Base-by-base conservation (phyloP, 2,797 vertebrate species). In the Protonibea diacanthus region DNA sequence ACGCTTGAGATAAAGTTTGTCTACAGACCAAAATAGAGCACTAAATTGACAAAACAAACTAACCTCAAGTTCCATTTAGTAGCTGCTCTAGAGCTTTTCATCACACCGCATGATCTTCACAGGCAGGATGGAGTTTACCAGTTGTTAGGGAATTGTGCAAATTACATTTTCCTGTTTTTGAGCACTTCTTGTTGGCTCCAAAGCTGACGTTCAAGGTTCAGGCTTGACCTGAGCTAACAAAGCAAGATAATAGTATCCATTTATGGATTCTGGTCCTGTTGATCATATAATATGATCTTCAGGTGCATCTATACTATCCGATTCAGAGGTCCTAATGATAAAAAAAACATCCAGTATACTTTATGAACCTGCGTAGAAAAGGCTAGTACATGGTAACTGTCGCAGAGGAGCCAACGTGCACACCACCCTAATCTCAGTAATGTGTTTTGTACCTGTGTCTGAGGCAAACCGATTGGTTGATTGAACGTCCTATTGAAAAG, bases 1-100 rank as follows among this genome's bases (percentile, higher is more conserved):
- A 45, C 1, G 17, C 48, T 78, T 44, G 25, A 74, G 48, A 2
- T 67, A 11, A 75, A 61, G 49, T 60, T 77, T 76, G 56, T 56
- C 53, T 48, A 52, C 40, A 56, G 71, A 52, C 67, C 66, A 23
- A 69, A 69, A 27, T 21, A 1, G 3, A 44, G 33, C 33, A 58
- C 23, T 14, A 52, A 51, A 48, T 40, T 49, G 25, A 5, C 27
- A 62, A 57, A 69, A 58, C 53, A 73, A 57, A 74, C 21, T 13
- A 13, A 60, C 13, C 23, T 62, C 27, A 44, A 56, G n/a, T 59
- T n/a, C 42, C 3, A 8, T 67, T 29, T 45, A 25, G 27, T 56
- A 33, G 33, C 1, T 61, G 18, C 57, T 45, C 40, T 42, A 23
- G 47, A 51, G 45, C 33, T 75, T 27, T 68, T 55, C 29, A 56